A percentile compares a stretch with the other conserved stretches of the same genome.
phyloP scores from a whole-genome alignment of 2,113 vertebrate genomes.

The Psilopsiagon aurifrons region DNA sequence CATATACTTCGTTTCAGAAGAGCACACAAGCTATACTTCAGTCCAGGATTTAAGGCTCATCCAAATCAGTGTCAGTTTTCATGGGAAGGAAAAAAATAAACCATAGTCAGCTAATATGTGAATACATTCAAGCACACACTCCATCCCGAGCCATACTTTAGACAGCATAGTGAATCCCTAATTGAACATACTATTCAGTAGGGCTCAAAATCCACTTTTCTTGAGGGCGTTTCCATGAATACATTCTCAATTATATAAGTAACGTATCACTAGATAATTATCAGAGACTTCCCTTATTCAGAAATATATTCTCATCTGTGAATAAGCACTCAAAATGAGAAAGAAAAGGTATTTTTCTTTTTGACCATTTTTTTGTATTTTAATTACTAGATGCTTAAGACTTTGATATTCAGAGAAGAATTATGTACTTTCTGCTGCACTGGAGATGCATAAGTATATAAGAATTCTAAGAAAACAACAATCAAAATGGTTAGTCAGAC shows the following conservation, averaged over 20 bases:
- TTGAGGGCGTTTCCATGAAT: not conserved
- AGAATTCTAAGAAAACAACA: not conserved
- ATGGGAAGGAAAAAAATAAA: not conserved
- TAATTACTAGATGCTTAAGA: constrained; percentile 7
- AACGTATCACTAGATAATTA: not conserved
- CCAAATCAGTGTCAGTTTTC: not conserved
- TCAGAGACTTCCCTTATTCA: not conserved
- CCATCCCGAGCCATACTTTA: not conserved
- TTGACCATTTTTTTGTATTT: not conserved
- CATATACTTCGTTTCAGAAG: not conserved
- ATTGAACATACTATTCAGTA: not conserved
- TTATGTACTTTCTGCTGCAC: not conserved
- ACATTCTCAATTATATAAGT: constrained; percentile 13
- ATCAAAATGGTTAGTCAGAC: not conserved
- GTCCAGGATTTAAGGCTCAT: not conserved
- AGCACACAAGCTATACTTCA: not conserved
- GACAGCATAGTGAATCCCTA: not conserved
- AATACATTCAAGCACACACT: not conserved
- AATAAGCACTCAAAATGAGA: not conserved
- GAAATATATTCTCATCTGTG: not conserved
- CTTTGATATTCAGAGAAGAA: not conserved
- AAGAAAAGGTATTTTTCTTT: not conserved
- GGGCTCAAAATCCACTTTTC: constrained; percentile 23
- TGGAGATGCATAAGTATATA: not conserved
- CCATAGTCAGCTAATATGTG: not conserved